A percentile compares a stretch with the other conserved stretches of the same genome.
Evolutionary conservation across 2,888 invertebrate species (phyloP).

Genomic region (Holacanthella duospinosa): DNA sequence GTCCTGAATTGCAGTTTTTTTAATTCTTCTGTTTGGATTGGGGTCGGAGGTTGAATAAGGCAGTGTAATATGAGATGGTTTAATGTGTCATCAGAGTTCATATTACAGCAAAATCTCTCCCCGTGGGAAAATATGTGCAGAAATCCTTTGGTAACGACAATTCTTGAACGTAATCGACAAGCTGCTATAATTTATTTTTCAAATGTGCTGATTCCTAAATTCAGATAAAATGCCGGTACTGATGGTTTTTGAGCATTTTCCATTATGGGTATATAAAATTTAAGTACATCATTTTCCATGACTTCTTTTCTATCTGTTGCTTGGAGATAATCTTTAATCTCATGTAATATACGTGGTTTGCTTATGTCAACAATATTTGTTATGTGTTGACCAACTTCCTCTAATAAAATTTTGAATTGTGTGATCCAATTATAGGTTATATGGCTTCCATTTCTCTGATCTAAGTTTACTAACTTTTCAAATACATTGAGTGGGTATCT

Average conservation of each 20-base stretch:
- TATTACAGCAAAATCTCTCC: background rate
- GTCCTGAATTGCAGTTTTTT: too few species aligned
- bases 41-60: too few species aligned
- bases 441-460: background rate
- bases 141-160: background rate
- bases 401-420: background rate
- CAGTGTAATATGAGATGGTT: too few species aligned
- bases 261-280: background rate
- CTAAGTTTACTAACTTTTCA: background rate
- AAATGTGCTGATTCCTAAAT: background rate
- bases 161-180: background rate
- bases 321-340: background rate
- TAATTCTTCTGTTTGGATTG: too few species aligned
- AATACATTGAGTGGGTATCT: background rate
- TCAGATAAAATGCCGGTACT: background rate
- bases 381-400: background rate
- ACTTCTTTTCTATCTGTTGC: background rate
- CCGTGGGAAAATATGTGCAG: background rate
- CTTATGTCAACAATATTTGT: background rate
- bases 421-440: background rate
- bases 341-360: background rate
- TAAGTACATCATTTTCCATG: background rate
- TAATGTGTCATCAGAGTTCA: too few species aligned
- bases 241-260: background rate
- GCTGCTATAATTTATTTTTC: background rate